Evolutionary conservation across 1,140 invertebrate species (phyloP), one percentile per base, ranked within the genome.

Genomic region (Pissodes strobi): DNA sequence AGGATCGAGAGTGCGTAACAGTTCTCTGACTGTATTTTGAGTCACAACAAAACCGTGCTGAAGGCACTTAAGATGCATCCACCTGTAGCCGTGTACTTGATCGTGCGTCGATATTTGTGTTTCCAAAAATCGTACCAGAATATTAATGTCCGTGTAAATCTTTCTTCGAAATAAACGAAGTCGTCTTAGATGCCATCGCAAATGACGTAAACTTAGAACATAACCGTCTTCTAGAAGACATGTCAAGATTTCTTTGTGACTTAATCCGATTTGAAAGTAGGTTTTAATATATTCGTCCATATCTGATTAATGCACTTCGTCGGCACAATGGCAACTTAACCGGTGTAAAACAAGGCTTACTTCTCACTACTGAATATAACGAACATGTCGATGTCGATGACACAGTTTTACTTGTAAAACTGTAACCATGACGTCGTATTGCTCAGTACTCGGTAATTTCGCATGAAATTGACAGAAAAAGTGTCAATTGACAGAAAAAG

Each of bases 81-180:
- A n/a, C n/a, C n/a, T 22, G 22, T 45, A 58, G 2, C 55, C 55
- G 30, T 51, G 58, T 30, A 61, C 1, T 19, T 34, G 13, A 12
- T 46, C 22, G 2, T 13, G 23, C 51, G 21, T 3, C 13, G 12
- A 1, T 6, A 58, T 25, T 58, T 58, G 39, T 3, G 15, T 3
- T 9, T 51, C 4, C 18, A 58, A 8, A 58, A 51, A 58, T 4
- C 4, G 12, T 4, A 22, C 39, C 2, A 58, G 1, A 2, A 1
- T 2, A 15, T 51, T 13, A 23, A 48, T 30, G 6, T 27, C 25
- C 25, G 56, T 21, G 19, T 37, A 58, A 48, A 19, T 23, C 25
- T 58, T 58, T 3, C 39, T n/a, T 51, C 56, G 25, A 49, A 4
- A 58, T 23, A 49, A 58, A 6, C 51, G 10, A 23, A 22, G 2